Evolutionary conservation across 1,140 invertebrate species (phyloP), one percentile per base, ranked within the genome.

Genomic region (Ylistrum balloti): DNA sequence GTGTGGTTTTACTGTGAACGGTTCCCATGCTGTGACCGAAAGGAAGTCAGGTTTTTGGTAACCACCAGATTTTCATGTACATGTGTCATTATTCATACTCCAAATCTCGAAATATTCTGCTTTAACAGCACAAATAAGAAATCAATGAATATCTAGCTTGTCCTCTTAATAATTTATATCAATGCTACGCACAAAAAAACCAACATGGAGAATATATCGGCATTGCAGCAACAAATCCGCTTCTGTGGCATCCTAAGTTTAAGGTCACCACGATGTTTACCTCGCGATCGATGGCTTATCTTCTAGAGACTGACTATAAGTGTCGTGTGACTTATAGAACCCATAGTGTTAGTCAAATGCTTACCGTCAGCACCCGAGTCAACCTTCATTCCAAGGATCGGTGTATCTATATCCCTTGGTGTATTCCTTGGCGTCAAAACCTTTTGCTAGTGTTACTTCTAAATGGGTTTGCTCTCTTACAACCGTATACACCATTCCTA

Each of bases 91-190:
- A n/a, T 74, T 74, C 56, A 17, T 28, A 28, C 56, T 74, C 56
- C 56, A 74, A 74, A 74, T 74, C 56, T 74, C 56, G 56, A 74
- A n/a, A 17, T 28, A 74, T 74, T 74, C 56, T 74, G 56, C 56
- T 28, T 74, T 74, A 28, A 74, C 56, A n/a, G 56, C 56, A 74
- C 56, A 74, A 74, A 74, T 74, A 74, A n/a, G 56, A n/a, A 28
- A 74, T 74, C 56, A 74, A 74, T 74, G 28, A 1, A 74, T 74
- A 74, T 74, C 56, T 74, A 74, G 56, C 56, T 28, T 2, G 56
- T 11, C 56, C 17, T 74, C 28, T 74, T 2, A 74, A 74, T 74
- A 74, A 74, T 74, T 74, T 74, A 74, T 28, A 28, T 74, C 56
- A 74, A 28, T n/a, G 56, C 22, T 28, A 9, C 56, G 11, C 56